Percentiles rank a stretch among this genome's conserved stretches.
Evolutionary conservation across 2,888 invertebrate genomes (phyloP).

Genomic region (Plutella xylostella): DNA sequence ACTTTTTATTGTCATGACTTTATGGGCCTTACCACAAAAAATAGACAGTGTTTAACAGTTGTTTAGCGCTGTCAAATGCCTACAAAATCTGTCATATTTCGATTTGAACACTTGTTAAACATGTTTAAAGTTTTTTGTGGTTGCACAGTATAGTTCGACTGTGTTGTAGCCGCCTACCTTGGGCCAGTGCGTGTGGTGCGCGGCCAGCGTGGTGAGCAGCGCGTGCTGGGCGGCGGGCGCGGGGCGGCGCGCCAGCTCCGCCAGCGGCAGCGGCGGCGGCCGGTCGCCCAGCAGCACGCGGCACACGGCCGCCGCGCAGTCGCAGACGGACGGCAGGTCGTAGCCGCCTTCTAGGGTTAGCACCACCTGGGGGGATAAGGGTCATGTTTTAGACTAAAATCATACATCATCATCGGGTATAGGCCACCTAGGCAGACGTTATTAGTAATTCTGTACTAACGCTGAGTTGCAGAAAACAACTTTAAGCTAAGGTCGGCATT

Average conservation of each 20-base stretch:
- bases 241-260: slow-evolving; percentile 83
- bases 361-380: slow-evolving; percentile 72
- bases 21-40: too few relatives aligned
- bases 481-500: too few relatives aligned
- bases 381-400: neutral
- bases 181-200: slow-evolving; percentile 75
- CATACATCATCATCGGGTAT: neutral
- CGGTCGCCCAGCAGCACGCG: slow-evolving; percentile 91
- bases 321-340: slow-evolving; percentile 96
- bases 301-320: slow-evolving; percentile 96
- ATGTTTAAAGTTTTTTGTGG: too few relatives aligned
- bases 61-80: too few relatives aligned
- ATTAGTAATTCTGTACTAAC: too few relatives aligned
- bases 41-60: too few relatives aligned
- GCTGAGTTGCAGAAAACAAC: too few relatives aligned
- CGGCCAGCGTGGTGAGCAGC: slow-evolving; percentile 84
- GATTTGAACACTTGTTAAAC: too few relatives aligned
- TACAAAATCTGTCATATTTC: too few relatives aligned
- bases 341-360: slow-evolving; percentile 97
- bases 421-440: too few relatives aligned
- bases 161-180: slow-evolving; percentile 20
- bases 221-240: slow-evolving; percentile 87
- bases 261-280: slow-evolving; percentile 74
- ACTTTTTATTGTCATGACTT: too few relatives aligned
- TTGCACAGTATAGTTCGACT: neutral